Conservation (phyloP, 2,797 vertebrate species). For the Macroramphosus scolopax region DNA sequence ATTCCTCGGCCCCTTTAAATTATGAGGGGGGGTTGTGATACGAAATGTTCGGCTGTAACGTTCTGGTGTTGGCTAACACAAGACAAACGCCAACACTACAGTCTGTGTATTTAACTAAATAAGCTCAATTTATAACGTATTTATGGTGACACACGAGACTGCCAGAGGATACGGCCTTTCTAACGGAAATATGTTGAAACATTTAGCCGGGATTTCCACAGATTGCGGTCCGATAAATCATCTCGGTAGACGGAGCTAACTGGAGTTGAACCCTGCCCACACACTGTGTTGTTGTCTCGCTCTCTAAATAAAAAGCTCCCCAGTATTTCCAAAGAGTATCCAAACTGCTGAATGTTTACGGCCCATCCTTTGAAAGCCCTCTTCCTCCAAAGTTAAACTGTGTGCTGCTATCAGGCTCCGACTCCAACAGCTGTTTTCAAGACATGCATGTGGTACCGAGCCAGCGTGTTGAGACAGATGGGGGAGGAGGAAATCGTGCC, state of each 20-base stretch:
- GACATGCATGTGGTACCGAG: constrained; percentile 43
- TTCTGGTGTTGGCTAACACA: constrained; percentile 21
- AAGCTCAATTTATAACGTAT: constrained; percentile 17
- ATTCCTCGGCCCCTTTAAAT: constrained; percentile 14
- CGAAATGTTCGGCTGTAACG: constrained; percentile 8
- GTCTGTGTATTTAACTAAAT: constrained; percentile 3
- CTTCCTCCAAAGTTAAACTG: constrained; percentile 32
- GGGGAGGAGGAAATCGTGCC: constrained; percentile 42
- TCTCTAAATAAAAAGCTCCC: constrained; percentile 13
- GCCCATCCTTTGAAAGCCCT: constrained; percentile 39
- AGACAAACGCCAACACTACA: too few relatives aligned
- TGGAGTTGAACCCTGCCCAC: constrained; percentile 6
- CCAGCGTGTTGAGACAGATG: constrained; percentile 37
- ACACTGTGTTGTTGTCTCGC: constrained; percentile 12
- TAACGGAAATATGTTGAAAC: constrained; percentile 22
- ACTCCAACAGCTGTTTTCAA: constrained; percentile 56
- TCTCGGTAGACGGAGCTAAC: not conserved
- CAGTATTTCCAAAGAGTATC: constrained; percentile 22
- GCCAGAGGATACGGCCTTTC: too few relatives aligned
- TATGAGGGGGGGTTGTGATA: too few relatives aligned
- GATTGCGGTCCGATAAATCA: constrained; percentile 29
- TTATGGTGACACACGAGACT: constrained; percentile 17
- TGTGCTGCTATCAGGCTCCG: constrained; percentile 37
- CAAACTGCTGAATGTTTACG: constrained; percentile 40
- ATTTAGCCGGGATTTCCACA: constrained; percentile 27